phyloP scores from a whole-genome alignment of 2,888 invertebrate genomes.

The Caenorhabditis sp. region DNA sequence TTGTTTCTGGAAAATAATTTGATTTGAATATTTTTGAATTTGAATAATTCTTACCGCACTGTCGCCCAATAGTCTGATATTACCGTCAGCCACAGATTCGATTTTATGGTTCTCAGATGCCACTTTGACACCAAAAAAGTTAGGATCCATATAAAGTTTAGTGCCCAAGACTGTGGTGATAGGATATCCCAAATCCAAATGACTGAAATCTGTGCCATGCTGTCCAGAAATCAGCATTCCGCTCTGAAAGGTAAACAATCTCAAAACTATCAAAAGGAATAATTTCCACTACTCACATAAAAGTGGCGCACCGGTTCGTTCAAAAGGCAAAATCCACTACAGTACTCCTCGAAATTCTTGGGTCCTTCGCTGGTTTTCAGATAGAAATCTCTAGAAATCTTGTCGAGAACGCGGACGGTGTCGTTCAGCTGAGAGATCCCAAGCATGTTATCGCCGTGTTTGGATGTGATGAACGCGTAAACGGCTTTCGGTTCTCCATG shows the following conservation, averaged over 20 bases:
- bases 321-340: conserved; percentile 75
- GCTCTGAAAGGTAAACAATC: conserved; percentile 61
- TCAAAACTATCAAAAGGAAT: background rate
- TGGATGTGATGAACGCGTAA: conserved; percentile 74
- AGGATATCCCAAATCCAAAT: conserved; percentile 73
- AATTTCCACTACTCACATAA: conserved; percentile 63
- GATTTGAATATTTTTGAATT: too few relatives aligned
- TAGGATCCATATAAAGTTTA: conserved; percentile 77
- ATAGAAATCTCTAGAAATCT: conserved; percentile 69
- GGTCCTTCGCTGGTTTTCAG: conserved; percentile 57
- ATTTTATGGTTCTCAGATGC: conserved; percentile 30
- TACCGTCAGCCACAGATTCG: conserved; percentile 49
- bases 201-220: conserved; percentile 66
- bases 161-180: conserved; percentile 77
- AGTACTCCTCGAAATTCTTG: conserved; percentile 72
- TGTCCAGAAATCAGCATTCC: conserved; percentile 72
- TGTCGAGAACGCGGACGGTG: conserved; percentile 74
- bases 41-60: conserved; percentile 20
- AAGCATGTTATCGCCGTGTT: conserved; percentile 72
- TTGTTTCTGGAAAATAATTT: conserved; percentile 65
- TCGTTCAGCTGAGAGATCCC: conserved; percentile 72
- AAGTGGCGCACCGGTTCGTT: conserved; percentile 78
- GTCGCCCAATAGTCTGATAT: conserved; percentile 33
- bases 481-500: conserved; percentile 74
- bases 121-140: conserved; percentile 78